Evolutionary conservation across 2,113 vertebrate species (phyloP).

Genomic region (Holacanthus passer): DNA sequence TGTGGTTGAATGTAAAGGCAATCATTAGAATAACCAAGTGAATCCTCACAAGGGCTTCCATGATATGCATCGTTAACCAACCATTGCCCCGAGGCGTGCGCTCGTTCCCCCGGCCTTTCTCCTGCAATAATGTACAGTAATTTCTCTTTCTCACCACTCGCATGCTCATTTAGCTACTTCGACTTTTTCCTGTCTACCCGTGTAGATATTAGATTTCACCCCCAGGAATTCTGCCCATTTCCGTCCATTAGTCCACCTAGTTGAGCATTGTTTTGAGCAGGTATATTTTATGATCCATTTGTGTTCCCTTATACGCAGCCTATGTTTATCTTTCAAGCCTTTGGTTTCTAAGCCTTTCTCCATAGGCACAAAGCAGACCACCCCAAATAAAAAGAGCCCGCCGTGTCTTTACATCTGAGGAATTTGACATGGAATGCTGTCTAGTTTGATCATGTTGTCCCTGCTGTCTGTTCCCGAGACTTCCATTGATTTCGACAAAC

Average conservation of each 20-base stretch:
- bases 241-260: conserved; percentile 72
- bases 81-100: conserved; percentile 63
- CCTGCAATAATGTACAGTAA: conserved; percentile 74
- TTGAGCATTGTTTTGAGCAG: conserved; percentile 67
- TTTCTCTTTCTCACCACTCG: conserved; percentile 74
- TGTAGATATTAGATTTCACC: conserved; percentile 71
- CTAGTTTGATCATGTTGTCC: conserved; percentile 71
- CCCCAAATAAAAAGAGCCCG: conserved; percentile 54
- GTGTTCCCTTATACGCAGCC: conserved; percentile 36
- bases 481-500: conserved; percentile 51
- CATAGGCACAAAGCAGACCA: conserved; percentile 50
- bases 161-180: conserved; percentile 69
- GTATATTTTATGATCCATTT: conserved; percentile 63
- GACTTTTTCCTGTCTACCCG: conserved; percentile 59
- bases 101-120: conserved; percentile 63
- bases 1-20: conserved; percentile 54
- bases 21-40: conserved; percentile 75
- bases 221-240: conserved; percentile 74
- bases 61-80: conserved; percentile 75
- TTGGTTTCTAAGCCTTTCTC: conserved; percentile 5
- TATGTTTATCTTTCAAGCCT: conserved; percentile 60
- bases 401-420: conserved; percentile 70
- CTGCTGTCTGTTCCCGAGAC: conserved; percentile 49
- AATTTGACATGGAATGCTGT: conserved; percentile 74
- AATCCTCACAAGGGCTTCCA: conserved; percentile 69